Evolutionary conservation across 2,797 vertebrate genomes (phyloP).

Genomic region (Lepus oiostolus): DNA sequence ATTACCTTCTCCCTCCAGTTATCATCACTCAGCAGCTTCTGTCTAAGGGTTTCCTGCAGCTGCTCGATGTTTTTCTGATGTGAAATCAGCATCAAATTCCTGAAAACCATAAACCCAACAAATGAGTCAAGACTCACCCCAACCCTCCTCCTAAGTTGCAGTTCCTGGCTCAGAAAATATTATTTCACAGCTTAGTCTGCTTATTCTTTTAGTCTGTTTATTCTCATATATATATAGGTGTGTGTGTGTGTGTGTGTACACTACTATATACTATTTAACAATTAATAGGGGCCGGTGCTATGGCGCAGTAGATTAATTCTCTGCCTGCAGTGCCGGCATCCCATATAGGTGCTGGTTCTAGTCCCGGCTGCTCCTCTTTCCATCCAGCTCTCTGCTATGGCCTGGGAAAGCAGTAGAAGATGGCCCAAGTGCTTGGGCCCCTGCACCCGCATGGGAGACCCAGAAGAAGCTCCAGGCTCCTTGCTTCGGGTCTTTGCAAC

Average conservation of each 20-base stretch:
- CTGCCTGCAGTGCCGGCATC: too few species aligned
- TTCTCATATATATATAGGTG: not conserved
- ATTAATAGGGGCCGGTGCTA: too few species aligned
- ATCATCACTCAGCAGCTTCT: constrained; percentile 86
- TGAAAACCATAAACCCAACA: constrained; percentile 86
- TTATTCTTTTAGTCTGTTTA: not conserved
- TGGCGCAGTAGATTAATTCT: too few species aligned
- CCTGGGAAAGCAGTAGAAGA: too few species aligned
- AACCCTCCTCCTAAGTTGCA: not conserved
- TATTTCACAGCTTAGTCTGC: not conserved
- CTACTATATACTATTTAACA: not conserved
- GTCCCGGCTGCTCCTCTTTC: too few species aligned
- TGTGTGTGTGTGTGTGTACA: not conserved
- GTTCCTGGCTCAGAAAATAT: not conserved
- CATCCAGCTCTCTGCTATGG: too few species aligned
- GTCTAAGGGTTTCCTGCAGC: constrained; percentile 90
- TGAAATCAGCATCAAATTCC: constrained; percentile 89
- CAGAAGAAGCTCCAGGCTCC: too few species aligned
- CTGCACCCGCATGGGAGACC: too few species aligned
- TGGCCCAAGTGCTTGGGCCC: too few species aligned
- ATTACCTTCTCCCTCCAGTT: constrained; percentile 90
- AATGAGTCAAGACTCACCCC: constrained; percentile 39
- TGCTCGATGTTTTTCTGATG: constrained; percentile 90
- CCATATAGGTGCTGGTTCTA: too few species aligned
- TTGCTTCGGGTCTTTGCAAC: too few species aligned